Evolutionary conservation across 2,888 invertebrate genomes (phyloP), one percentile per base, ranked within the genome.

Genomic region (Saturnia japonica): DNA sequence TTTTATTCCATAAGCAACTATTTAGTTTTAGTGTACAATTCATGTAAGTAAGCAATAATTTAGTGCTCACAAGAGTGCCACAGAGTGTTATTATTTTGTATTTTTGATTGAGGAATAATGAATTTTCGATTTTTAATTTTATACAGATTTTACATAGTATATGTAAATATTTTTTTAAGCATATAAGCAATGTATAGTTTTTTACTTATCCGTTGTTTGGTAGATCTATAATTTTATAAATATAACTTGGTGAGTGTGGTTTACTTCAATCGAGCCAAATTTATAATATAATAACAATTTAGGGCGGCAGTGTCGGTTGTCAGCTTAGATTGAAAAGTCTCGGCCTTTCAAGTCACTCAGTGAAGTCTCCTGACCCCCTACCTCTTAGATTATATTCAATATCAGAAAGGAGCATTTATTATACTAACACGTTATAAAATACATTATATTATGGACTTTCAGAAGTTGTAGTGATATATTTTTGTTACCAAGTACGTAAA

Each of bases 401-500:
- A 81, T 82, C 79, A 82, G 80, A 83, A 82, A 81, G 82, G 84
- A 88, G 89, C 90, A 90, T 91, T 91, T 89, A 88, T 86, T 87
- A 82, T 83, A 85, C 74, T 77, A 77, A 80, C 76, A 25, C 73
- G 74, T 79, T 78, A 77, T 72, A 19, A 28, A 3, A 60, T 28
- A 28, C 16, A 54, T 9, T n/a, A 60, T 54, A 19, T 9, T 79
- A 78, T 77, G 75, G 74, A 83, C 80, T 81, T 25, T 82, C 77
- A 34, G 3, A 80, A 80, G 79, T 78, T 82, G 83, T 89, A 91
- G 91, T 91, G 91, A 91, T 92, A 91, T 89, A 81, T 85, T 87
- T 89, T 87, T 83, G 92, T 92, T 92, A 91, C 93, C 92, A 91
- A 82, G 79, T 87, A 84, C 78, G 82, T 89, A 88, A 85, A 81